phyloP scores from a whole-genome alignment of 2,797 vertebrate genomes.

The Chrosomus eos region DNA sequence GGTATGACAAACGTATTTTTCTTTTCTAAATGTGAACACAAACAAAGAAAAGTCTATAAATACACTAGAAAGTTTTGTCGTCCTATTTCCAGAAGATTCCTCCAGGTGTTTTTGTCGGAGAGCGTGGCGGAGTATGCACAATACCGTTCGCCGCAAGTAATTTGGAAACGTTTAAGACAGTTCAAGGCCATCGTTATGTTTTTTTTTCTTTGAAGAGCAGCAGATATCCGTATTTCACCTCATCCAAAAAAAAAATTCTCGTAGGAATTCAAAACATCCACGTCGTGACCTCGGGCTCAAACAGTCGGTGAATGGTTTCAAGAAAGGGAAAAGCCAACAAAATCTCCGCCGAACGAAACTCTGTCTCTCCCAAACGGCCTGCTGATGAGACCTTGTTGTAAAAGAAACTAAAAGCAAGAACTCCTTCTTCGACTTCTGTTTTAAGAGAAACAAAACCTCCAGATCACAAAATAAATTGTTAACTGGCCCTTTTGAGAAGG shows the following conservation, averaged over 20 bases:
- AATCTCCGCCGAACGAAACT: conserved; percentile 49
- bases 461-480: conserved; percentile 51
- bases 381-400: conserved; percentile 62
- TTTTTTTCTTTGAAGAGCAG: conserved; percentile 85
- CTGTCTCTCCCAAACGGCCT: conserved; percentile 65
- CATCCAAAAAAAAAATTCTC: conserved; percentile 68
- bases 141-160: conserved; percentile 67
- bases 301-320: conserved; percentile 69
- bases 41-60: conserved; percentile 79
- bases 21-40: conserved; percentile 76
- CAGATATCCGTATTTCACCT: conserved; percentile 84
- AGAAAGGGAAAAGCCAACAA: conserved; percentile 59
- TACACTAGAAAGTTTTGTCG: conserved; percentile 85
- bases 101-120: conserved; percentile 66
- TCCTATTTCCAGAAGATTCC: conserved; percentile 81
- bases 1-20: conserved; percentile 74
- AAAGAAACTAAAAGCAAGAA: conserved; percentile 61
- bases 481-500: conserved; percentile 74
- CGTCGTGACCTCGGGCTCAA: conserved; percentile 73
- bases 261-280: conserved; percentile 73
- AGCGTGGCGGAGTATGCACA: conserved; percentile 53
- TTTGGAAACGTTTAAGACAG: conserved; percentile 86
- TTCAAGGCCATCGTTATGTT: conserved; percentile 84
- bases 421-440: conserved; percentile 46
- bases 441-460: conserved; percentile 59